Evolutionary conservation across 2,113 vertebrate genomes (phyloP), one percentile per base, ranked within the genome.

Genomic region (Odocoileus virginianus): DNA sequence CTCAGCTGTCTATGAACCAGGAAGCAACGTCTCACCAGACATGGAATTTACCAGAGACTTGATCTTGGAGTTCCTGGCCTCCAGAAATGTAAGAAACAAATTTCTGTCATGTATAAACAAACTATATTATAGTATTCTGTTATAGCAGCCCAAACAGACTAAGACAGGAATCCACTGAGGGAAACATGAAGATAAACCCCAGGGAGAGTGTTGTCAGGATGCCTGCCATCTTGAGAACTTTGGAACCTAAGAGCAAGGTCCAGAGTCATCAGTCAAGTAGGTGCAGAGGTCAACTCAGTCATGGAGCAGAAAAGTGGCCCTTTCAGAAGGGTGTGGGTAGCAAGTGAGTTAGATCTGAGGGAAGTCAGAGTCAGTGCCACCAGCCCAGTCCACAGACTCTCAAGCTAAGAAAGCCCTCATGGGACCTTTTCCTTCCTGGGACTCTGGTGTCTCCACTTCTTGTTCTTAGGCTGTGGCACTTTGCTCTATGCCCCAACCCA

Each of bases 381-480:
- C 23, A 84, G 74, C 10, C 45, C 27, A 50, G 8, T 2, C 30
- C 33, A 19, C 8, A 10, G 33, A 28, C 19, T 4, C 2, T 45
- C 16, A 36, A 40, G 30, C 45, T 61, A 16, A 43, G 47, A 47
- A 43, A 28, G 45, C 3, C 28, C 55, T 47, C 7, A 15, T 4
- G 8, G 47, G 10, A 13, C 33, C 23, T 74, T 27, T 30, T 15
- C 30, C 3, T 12, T 30, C 21, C 33, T 2, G 0, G 50, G 0
- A 5, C 52, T 84, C 14, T 5, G 3, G 21, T 0, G 1, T 11
- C 43, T 4, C 19, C 67, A 54, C 0, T 0, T 40, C 81, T 55
- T 27, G 5, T 13, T 25, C n/a, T 10, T 43, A 6, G 14, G 19
- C 10, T 6, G 21, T 6, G 8, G 12, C 60, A 3, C 23, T 36